Conservation (phyloP, 2,113 vertebrate species). For the Grammomys dolichurus region DNA sequence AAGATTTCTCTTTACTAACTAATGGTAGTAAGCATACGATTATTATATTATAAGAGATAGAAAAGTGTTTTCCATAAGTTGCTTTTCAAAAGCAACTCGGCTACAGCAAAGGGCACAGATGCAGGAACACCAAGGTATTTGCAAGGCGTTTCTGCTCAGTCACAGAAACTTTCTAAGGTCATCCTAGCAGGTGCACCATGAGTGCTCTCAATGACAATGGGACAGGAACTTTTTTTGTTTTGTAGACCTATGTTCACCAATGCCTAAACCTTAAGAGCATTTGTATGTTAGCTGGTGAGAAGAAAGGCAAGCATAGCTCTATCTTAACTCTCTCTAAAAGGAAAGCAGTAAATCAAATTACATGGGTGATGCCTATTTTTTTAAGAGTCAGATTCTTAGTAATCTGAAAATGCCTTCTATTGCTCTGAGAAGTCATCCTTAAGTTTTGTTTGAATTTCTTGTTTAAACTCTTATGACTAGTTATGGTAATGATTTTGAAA, state of each 20-base stretch:
- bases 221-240: neutral
- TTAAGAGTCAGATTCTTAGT: conserved; percentile 38
- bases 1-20: neutral
- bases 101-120: neutral
- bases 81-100: neutral
- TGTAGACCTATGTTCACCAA: neutral
- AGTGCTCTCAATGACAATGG: neutral
- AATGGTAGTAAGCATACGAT: neutral
- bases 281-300: neutral
- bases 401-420: conserved; percentile 3
- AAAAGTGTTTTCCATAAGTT: neutral
- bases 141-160: neutral
- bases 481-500: conserved; percentile 54
- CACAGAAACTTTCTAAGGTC: neutral
- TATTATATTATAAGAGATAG: conserved; percentile 7
- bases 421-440: conserved; percentile 43
- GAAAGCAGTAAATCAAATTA: conserved; percentile 44
- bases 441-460: conserved; percentile 29
- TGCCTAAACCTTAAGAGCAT: neutral
- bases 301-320: neutral
- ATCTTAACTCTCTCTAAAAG: conserved; percentile 5
- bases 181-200: neutral
- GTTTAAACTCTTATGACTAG: conserved; percentile 55
- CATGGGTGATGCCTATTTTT: neutral
- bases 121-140: neutral